A percentile compares a stretch with the other conserved stretches of the same genome.
These are phyloP conservation scores for Dolichotis patagonum DNA, from an alignment of 2,113 vertebrate species.

Conservation along the genomic window DNA sequence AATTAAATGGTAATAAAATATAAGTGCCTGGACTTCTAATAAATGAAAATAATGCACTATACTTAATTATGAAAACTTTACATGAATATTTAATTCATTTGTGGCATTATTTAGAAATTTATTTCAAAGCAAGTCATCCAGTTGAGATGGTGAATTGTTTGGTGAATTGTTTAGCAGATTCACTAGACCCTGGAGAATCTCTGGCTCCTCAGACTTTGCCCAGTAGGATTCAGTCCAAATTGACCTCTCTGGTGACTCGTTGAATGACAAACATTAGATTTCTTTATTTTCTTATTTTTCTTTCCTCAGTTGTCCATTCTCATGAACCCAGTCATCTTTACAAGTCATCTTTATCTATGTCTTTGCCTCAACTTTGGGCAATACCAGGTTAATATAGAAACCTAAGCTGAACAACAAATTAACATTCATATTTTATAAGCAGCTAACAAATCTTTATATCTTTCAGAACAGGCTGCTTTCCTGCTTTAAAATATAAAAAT, in stretches of 20 bases:
- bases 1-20: background rate
- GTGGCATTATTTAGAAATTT: background rate
- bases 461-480: conserved; percentile 80
- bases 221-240: background rate
- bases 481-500: conserved; percentile 76
- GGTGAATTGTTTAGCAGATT: background rate
- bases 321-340: background rate
- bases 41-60: background rate
- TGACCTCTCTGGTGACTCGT: too few relatives aligned
- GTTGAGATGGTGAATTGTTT: background rate
- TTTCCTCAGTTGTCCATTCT: background rate
- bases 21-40: background rate
- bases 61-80: background rate
- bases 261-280: background rate
- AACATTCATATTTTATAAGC: conserved; percentile 66
- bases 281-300: background rate
- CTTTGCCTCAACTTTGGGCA: background rate
- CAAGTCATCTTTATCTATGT: background rate
- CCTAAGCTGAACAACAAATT: conserved; percentile 81
- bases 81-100: background rate
- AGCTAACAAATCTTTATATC: conserved; percentile 77
- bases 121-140: background rate
- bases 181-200: background rate
- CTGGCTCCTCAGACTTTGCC: background rate
- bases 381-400: conserved; percentile 51